A percentile compares a stretch with the other conserved stretches of the same genome.
These are phyloP conservation scores for Bradypus variegatus DNA, from an alignment of 2,797 vertebrate species.

Conservation along the genomic window DNA sequence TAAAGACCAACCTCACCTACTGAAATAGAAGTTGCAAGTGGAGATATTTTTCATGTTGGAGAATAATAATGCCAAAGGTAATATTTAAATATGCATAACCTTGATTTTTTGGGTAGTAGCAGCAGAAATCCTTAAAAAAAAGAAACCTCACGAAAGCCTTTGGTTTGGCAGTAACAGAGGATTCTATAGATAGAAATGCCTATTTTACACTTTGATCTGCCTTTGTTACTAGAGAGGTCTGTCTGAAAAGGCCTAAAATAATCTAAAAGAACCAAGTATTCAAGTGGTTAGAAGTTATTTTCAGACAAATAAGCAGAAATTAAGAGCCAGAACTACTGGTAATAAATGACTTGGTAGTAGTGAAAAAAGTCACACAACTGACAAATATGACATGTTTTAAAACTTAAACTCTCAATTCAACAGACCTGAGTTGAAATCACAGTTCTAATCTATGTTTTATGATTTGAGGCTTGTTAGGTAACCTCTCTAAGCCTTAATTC, in stretches of 20 bases:
- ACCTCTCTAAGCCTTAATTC: not conserved
- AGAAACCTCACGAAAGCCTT: not conserved
- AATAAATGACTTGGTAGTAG: not conserved
- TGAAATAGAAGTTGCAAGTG: conserved; percentile 6
- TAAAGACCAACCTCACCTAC: not conserved
- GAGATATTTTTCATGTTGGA: conserved; percentile 8
- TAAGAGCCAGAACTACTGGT: not conserved
- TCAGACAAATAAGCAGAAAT: conserved; percentile 14
- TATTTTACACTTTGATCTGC: not conserved
- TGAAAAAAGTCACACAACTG: not conserved
- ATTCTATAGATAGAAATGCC: not conserved
- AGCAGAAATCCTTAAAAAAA: not conserved
- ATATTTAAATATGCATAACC: not conserved
- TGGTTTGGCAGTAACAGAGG: not conserved
- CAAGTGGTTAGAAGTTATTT: not conserved
- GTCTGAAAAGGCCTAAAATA: not conserved
- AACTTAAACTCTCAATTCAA: not conserved
- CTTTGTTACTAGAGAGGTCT: not conserved
- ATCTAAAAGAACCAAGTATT: not conserved
- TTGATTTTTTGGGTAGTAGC: not conserved
- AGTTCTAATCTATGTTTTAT: not conserved
- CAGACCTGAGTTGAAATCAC: not conserved
- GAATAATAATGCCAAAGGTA: conserved; percentile 7
- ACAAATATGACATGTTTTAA: not conserved
- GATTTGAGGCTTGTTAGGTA: too few species aligned